phyloP scores from a whole-genome alignment of 2,797 vertebrate species.

The Bucorvus abyssinicus region DNA sequence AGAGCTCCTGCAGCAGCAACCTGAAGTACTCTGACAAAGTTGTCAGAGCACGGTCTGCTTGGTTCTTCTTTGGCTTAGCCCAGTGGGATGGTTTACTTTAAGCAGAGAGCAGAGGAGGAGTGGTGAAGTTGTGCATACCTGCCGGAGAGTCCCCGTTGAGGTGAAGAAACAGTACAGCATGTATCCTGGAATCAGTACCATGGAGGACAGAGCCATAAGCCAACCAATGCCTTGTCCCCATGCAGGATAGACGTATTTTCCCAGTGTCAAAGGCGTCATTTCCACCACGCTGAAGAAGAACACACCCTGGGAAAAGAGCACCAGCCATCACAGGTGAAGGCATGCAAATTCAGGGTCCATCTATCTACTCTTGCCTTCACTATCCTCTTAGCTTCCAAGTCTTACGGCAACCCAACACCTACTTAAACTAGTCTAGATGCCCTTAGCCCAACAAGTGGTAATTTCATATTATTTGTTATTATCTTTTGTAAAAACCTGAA shows the following conservation, averaged over 20 bases:
- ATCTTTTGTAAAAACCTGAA: not conserved
- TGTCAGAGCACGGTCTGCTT: not conserved
- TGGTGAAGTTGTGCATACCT: constrained; percentile 69
- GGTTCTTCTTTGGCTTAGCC: not conserved
- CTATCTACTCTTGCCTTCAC: not conserved
- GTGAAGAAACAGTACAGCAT: constrained; percentile 83
- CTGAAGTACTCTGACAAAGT: not conserved
- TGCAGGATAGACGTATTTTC: constrained; percentile 84
- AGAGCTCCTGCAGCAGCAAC: not conserved
- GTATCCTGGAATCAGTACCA: constrained; percentile 88
- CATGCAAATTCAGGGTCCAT: not conserved
- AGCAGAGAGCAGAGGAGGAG: not conserved
- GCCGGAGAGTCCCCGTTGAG: constrained; percentile 78
- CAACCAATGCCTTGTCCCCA: constrained; percentile 91
- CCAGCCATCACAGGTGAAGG: not conserved
- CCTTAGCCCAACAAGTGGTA: not conserved
- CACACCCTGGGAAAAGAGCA: constrained; percentile 78
- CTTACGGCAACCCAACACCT: not conserved
- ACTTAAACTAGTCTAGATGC: not conserved
- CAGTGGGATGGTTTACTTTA: not conserved
- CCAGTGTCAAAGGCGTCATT: constrained; percentile 88
- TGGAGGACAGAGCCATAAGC: constrained; percentile 90
- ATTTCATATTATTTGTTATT: not conserved
- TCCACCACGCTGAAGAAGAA: constrained; percentile 91
- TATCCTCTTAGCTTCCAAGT: not conserved